A percentile compares a stretch with the other conserved stretches of the same genome.
Conservation (phyloP, 2,113 vertebrate species). For the Charina bottae region DNA sequence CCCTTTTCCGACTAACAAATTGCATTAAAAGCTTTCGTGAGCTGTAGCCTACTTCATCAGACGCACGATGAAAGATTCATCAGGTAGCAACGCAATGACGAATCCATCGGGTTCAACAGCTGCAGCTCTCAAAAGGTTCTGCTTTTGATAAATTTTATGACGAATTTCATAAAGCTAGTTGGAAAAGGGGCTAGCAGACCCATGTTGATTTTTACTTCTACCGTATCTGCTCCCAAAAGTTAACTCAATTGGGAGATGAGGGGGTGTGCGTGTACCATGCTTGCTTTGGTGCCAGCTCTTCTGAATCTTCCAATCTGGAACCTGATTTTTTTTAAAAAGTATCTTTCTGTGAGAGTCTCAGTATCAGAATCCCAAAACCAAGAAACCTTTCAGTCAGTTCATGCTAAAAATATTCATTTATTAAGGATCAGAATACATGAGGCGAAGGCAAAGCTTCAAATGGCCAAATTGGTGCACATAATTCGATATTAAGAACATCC, state of each 20-base stretch:
- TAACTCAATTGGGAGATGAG: neutral
- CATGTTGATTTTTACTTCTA: too few relatives aligned
- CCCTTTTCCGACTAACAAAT: neutral
- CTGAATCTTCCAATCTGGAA: neutral
- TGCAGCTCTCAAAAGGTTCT: neutral
- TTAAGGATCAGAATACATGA: too few relatives aligned
- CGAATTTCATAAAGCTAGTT: too few relatives aligned
- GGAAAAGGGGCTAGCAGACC: too few relatives aligned
- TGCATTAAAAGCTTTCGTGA: neutral
- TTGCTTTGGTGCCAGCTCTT: neutral
- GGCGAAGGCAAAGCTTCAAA: too few relatives aligned
- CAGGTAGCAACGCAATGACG: neutral
- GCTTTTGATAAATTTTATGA: neutral
- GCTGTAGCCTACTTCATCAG: neutral
- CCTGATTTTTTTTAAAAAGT: neutral
- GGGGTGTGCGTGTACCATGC: too few relatives aligned
- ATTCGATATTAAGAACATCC: too few relatives aligned
- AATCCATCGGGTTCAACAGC: neutral
- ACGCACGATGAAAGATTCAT: neutral
- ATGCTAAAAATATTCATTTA: too few relatives aligned
- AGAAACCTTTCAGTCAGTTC: too few relatives aligned
- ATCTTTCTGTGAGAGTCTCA: too few relatives aligned
- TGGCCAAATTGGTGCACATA: too few relatives aligned
- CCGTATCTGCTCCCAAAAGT: neutral
- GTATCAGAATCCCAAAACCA: too few relatives aligned